These are phyloP conservation scores for Lycodopsis pacificus DNA, from an alignment of 2,797 vertebrate genomes.

Conservation along the genomic window DNA sequence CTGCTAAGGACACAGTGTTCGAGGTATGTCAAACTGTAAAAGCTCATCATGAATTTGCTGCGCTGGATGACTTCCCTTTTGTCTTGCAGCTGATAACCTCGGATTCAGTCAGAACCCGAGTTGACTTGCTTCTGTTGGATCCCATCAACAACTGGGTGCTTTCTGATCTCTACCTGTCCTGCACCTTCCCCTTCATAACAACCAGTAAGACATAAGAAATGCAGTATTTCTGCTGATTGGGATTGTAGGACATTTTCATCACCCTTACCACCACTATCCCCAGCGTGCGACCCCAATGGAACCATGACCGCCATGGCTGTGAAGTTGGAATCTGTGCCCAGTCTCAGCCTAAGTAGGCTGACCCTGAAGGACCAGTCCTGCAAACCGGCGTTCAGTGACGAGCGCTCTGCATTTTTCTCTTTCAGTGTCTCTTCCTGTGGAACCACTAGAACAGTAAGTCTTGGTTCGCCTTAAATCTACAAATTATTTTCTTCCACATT, in stretches of 20 bases:
- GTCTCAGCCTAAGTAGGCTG: slow-evolving; percentile 75
- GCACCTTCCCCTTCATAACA: slow-evolving; percentile 77
- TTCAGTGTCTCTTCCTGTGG: slow-evolving; percentile 81
- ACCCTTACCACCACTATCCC: background rate
- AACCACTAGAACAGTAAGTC: slow-evolving; percentile 78
- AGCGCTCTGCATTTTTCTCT: slow-evolving; percentile 77
- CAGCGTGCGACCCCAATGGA: slow-evolving; percentile 88
- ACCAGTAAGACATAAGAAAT: slow-evolving; percentile 66
- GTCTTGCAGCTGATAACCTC: slow-evolving; percentile 62
- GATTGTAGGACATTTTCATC: rapidly evolving
- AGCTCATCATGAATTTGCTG: background rate
- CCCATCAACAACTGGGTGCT: slow-evolving; percentile 69
- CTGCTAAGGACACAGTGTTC: slow-evolving; percentile 48
- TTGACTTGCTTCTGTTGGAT: slow-evolving; percentile 74
- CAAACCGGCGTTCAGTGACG: slow-evolving; percentile 74
- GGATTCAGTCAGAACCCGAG: slow-evolving; percentile 68
- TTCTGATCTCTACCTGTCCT: slow-evolving; percentile 79
- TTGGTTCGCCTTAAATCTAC: rapidly evolving
- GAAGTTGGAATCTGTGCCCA: slow-evolving; percentile 78
- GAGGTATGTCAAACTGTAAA: slow-evolving; percentile 68
- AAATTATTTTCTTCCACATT: background rate
- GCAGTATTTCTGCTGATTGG: rapidly evolving
- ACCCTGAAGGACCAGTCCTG: slow-evolving; percentile 84
- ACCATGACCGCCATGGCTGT: slow-evolving; percentile 82
- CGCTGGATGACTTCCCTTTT: background rate